phyloP scores from a whole-genome alignment of 30 jellyfish, hydroid and myxozoan genomes.

The Sanderia malayensis region DNA sequence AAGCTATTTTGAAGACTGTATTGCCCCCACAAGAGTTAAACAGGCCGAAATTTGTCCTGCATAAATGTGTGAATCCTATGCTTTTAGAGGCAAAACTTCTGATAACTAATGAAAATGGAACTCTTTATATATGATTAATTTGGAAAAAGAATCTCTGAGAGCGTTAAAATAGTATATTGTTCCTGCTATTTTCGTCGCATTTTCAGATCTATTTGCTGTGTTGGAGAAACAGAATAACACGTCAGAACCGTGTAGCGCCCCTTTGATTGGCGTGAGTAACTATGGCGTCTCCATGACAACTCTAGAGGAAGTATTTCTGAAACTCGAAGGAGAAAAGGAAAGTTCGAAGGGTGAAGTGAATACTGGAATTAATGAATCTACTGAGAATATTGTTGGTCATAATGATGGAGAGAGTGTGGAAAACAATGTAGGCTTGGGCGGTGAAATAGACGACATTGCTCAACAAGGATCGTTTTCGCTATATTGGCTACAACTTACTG shows the following conservation, averaged over 20 bases:
- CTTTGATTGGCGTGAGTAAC: constrained; percentile 66
- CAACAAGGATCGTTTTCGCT: constrained; percentile 2
- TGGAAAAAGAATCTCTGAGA: too few species aligned
- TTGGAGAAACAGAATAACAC: constrained; percentile 50
- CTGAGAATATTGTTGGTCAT: constrained; percentile 24
- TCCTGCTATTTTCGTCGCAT: neutral
- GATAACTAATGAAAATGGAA: too few species aligned
- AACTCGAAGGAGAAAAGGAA: constrained; percentile 57
- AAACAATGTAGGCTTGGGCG: constrained; percentile 15
- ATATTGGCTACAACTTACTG: constrained; percentile 47
- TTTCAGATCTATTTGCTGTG: constrained; percentile 60
- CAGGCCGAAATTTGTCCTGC: too few species aligned
- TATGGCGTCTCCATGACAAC: constrained; percentile 92
- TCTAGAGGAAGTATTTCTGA: constrained; percentile 79
- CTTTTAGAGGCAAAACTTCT: too few species aligned
- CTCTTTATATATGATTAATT: too few species aligned
- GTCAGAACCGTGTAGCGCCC: constrained; percentile 55
- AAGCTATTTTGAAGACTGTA: too few species aligned
- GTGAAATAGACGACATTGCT: constrained; percentile 10
- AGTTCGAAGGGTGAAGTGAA: neutral
- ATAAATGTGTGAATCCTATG: too few species aligned
- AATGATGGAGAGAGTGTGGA: constrained; percentile 7
- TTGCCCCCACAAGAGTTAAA: too few species aligned
- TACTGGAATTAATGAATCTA: constrained; percentile 2
- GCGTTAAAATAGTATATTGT: too few species aligned